A percentile compares a stretch with the other conserved stretches of the same genome.
Conservation (phyloP, 2,888 invertebrate genomes). For the Diarsia dahlii region DNA sequence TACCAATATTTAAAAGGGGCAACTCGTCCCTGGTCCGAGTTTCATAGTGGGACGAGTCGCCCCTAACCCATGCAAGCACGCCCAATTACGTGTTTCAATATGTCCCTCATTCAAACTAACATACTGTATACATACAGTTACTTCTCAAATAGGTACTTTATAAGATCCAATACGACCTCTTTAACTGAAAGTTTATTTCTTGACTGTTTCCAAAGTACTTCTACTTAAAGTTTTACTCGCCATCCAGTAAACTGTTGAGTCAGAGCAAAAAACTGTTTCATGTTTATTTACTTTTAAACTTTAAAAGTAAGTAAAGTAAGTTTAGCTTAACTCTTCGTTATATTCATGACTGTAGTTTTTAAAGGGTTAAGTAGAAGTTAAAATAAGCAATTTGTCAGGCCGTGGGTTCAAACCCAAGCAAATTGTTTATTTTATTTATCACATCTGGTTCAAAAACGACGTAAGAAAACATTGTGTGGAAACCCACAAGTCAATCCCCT, state of each 20-base stretch:
- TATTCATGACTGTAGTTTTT: background rate
- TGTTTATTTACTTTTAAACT: slow-evolving; percentile 46
- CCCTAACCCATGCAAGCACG: too few relatives aligned
- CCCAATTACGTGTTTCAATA: too few relatives aligned
- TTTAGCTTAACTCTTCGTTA: slow-evolving; percentile 24
- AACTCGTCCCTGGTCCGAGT: too few relatives aligned
- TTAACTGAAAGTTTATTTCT: slow-evolving; percentile 50
- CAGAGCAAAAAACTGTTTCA: slow-evolving; percentile 41
- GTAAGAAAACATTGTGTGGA: background rate
- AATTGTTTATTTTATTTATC: background rate
- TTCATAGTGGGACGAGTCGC: too few relatives aligned
- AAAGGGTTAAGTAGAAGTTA: background rate
- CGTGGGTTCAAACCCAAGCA: background rate
- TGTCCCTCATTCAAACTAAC: too few relatives aligned
- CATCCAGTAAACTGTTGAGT: slow-evolving; percentile 51
- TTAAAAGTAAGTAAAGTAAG: slow-evolving; percentile 35
- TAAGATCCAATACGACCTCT: slow-evolving; percentile 33
- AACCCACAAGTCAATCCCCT: background rate
- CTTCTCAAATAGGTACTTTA: slow-evolving; percentile 25
- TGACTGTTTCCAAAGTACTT: slow-evolving; percentile 46
- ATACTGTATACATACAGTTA: background rate
- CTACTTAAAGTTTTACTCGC: slow-evolving; percentile 45
- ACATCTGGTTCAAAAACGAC: too few relatives aligned
- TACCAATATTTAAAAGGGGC: too few relatives aligned
- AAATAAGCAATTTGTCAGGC: too few relatives aligned